Conservation (phyloP, 2,113 vertebrate genomes). For the Numenius arquata region DNA sequence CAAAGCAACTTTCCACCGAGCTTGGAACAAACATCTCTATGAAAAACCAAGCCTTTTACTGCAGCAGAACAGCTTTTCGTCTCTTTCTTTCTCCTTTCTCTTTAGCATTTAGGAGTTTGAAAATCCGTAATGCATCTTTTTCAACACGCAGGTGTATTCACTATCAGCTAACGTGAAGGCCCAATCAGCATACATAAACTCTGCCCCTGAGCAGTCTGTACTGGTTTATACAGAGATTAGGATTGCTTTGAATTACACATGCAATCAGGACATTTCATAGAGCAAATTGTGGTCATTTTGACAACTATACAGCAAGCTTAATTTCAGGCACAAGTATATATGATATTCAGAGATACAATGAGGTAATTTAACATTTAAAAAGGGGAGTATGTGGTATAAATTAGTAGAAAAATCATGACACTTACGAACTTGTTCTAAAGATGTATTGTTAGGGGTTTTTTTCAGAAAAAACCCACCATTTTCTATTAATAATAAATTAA, state of each 20-base stretch:
- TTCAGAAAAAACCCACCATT: constrained; percentile 53
- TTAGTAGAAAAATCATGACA: constrained; percentile 79
- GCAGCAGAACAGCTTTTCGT: background rate
- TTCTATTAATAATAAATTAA: constrained; percentile 79
- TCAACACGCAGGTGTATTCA: constrained; percentile 28
- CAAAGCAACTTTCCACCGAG: background rate
- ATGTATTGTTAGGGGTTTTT: constrained; percentile 54
- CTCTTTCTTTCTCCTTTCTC: background rate
- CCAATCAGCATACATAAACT: constrained; percentile 77
- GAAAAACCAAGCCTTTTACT: background rate
- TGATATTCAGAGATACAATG: constrained; percentile 80
- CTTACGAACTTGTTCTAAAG: constrained; percentile 77
- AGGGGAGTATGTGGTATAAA: constrained; percentile 66
- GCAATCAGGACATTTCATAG: constrained; percentile 81
- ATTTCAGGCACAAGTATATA: constrained; percentile 70
- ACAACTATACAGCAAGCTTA: constrained; percentile 70
- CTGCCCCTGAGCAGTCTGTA: constrained; percentile 44
- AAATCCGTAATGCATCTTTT: background rate
- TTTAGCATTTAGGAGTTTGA: background rate
- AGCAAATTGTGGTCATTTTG: constrained; percentile 84
- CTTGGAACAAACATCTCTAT: background rate
- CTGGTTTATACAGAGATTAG: constrained; percentile 51
- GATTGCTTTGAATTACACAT: constrained; percentile 76
- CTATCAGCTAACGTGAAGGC: constrained; percentile 29
- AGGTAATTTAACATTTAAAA: constrained; percentile 78